Conservation (phyloP, 2,797 vertebrate species). For the Sphenopsis melanotis region DNA sequence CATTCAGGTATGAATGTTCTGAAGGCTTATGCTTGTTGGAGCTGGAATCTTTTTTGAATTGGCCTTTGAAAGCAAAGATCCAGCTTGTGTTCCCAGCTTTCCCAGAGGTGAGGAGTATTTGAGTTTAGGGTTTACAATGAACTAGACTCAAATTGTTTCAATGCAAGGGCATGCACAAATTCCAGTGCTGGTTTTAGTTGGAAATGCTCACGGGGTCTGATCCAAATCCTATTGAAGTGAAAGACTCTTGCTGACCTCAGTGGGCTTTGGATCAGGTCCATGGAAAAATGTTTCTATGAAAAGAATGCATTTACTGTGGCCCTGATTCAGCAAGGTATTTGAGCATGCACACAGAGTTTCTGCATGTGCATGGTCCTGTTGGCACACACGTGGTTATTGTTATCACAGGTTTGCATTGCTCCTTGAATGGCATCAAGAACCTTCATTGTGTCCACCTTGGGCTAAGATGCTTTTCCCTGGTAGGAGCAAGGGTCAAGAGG, state of each 20-base stretch:
- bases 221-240: slow-evolving; percentile 53
- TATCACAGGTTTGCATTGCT: background rate
- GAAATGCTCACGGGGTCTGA: slow-evolving; percentile 31
- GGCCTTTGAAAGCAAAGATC: background rate
- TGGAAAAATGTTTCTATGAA: slow-evolving; percentile 54
- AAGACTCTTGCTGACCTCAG: slow-evolving; percentile 57
- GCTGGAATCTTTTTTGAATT: background rate
- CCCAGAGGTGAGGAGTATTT: background rate
- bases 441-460: background rate
- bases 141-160: slow-evolving; percentile 43
- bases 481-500: background rate
- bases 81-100: background rate
- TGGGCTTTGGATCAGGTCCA: slow-evolving; percentile 59
- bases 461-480: background rate
- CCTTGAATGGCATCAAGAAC: background rate
- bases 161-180: slow-evolving; percentile 7
- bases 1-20: background rate
- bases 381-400: background rate
- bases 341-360: background rate
- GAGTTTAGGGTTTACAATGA: slow-evolving; percentile 11
- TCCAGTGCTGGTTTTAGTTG: slow-evolving; percentile 48
- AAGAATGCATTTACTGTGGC: slow-evolving; percentile 56
- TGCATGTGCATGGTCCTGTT: background rate
- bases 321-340: slow-evolving; percentile 52
- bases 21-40: background rate